phyloP scores from a whole-genome alignment of 2,888 invertebrate genomes.

The Coenonympha arcania region DNA sequence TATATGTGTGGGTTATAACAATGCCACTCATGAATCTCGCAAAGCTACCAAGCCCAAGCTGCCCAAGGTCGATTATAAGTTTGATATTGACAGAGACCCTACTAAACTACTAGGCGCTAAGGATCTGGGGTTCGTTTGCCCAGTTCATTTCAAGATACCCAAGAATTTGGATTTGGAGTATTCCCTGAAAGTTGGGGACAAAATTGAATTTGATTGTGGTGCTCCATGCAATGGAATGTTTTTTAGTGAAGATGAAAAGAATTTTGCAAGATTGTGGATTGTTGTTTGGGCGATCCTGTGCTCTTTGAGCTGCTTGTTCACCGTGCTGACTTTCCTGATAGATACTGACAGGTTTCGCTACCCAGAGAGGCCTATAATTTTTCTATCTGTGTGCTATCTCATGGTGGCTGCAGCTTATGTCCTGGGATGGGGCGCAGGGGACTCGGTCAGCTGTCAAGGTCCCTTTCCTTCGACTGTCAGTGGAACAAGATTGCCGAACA shows the following conservation, averaged over 20 bases:
- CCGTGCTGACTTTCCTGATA: conserved; percentile 92
- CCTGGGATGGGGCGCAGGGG: conserved; percentile 86
- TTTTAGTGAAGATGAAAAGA: conserved; percentile 85
- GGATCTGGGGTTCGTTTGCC: conserved; percentile 90
- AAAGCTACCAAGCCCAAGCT: conserved; percentile 54
- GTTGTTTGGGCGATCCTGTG: conserved; percentile 95
- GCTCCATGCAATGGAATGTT: conserved; percentile 96
- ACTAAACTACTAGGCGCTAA: conserved; percentile 72
- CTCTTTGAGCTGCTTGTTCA: conserved; percentile 92
- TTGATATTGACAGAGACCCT: conserved; percentile 67
- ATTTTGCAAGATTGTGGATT: conserved; percentile 92
- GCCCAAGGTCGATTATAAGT: conserved; percentile 65
- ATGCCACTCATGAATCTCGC: conserved; percentile 75
- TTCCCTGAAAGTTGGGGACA: conserved; percentile 85
- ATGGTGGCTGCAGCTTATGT: conserved; percentile 95
- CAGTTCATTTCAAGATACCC: conserved; percentile 87
- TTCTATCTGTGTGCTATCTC: conserved; percentile 95
- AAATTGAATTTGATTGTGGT: conserved; percentile 83
- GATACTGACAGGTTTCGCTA: conserved; percentile 97
- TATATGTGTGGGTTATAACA: conserved; percentile 87
- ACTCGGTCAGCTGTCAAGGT: conserved; percentile 87
- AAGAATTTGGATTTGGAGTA: conserved; percentile 87
- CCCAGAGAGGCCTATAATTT: conserved; percentile 98
- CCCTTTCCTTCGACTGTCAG: conserved; percentile 82
- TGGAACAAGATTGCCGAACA: conserved; percentile 81